Conservation (phyloP, 2,113 vertebrate species). For the Tragelaphus buxtoni region DNA sequence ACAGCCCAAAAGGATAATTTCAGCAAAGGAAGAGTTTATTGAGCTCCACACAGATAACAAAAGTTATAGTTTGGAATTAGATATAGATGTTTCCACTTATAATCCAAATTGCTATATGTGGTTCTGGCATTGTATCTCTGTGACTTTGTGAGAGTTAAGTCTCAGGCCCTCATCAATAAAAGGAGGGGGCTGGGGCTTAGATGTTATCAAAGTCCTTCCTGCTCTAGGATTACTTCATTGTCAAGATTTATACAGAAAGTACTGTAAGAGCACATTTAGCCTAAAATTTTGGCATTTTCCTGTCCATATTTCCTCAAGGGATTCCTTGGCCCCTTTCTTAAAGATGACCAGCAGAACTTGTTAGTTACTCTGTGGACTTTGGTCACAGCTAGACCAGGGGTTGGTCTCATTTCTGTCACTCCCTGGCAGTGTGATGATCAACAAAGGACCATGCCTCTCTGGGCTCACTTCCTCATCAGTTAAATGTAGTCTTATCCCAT, state of each 20-base stretch:
- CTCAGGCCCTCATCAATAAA: not conserved
- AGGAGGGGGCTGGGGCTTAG: not conserved
- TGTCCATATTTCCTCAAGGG: not conserved
- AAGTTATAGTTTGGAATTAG: not conserved
- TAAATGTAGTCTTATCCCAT: not conserved
- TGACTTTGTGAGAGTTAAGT: not conserved
- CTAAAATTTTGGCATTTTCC: not conserved
- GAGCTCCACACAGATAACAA: not conserved
- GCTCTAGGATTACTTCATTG: not conserved
- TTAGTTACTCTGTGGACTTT: not conserved
- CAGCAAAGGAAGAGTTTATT: not conserved
- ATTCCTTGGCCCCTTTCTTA: not conserved
- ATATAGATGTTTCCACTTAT: not conserved
- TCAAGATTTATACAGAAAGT: not conserved
- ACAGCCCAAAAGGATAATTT: not conserved
- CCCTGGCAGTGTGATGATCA: not conserved
- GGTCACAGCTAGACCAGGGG: not conserved
- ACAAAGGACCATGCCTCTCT: not conserved
- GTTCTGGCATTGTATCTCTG: not conserved
- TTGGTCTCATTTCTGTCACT: not conserved
- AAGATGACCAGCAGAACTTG: not conserved
- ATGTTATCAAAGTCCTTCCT: not conserved
- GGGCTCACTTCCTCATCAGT: not conserved
- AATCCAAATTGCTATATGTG: not conserved
- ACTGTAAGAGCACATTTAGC: not conserved